These are phyloP conservation scores for Meta bourneti DNA, from an alignment of 2,888 invertebrate genomes.

Conservation along the genomic window DNA sequence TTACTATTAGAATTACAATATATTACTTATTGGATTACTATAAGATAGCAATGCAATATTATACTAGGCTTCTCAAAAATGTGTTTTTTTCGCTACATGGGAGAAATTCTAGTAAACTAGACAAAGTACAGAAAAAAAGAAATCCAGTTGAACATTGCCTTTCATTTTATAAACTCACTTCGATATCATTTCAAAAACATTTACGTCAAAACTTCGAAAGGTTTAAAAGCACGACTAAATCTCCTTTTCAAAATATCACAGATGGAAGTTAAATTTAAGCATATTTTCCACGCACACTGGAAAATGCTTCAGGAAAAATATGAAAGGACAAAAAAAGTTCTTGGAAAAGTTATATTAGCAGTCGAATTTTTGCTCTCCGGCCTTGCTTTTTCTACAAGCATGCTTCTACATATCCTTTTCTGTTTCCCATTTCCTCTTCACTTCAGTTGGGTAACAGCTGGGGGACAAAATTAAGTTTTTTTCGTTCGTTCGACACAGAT, in stretches of 20 bases:
- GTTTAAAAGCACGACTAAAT: background rate
- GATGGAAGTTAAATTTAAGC: background rate
- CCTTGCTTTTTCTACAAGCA: background rate
- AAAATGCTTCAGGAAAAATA: background rate
- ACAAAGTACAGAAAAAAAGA: too few relatives aligned
- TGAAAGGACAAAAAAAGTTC: background rate
- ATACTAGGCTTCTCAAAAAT: too few relatives aligned
- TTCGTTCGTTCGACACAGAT: constrained; percentile 5
- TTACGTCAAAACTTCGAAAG: background rate
- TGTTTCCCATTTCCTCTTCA: background rate
- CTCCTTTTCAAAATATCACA: background rate
- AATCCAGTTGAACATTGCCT: too few relatives aligned
- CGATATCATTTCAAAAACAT: background rate
- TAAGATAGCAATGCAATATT: too few relatives aligned
- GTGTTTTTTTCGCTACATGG: too few relatives aligned
- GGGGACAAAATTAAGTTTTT: constrained; percentile 36
- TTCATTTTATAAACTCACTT: too few relatives aligned
- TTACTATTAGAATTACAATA: too few relatives aligned
- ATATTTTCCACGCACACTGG: background rate
- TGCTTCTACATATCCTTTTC: background rate
- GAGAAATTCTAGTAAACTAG: too few relatives aligned
- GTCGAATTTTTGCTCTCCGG: background rate
- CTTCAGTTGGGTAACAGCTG: constrained; percentile 46
- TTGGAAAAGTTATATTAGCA: constrained; percentile 10
- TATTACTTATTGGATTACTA: too few relatives aligned